Evolutionary conservation across 2,888 invertebrate species (phyloP).

Genomic region (Lithodes maja): DNA sequence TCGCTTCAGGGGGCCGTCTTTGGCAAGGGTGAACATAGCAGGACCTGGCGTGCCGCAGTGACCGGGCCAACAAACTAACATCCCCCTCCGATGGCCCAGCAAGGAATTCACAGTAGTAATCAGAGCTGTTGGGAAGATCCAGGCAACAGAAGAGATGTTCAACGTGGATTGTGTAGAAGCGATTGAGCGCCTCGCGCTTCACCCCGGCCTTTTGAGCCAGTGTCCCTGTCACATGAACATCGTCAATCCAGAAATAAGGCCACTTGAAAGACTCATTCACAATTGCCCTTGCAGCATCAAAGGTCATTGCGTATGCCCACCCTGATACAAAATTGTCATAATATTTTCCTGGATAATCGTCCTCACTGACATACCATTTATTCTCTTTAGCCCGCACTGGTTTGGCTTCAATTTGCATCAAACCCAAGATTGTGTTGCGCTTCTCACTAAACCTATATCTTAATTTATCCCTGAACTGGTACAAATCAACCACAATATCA

Average conservation of each 20-base stretch:
- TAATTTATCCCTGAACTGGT: constrained; percentile 76
- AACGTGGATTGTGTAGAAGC: constrained; percentile 82
- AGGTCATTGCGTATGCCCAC: constrained; percentile 87
- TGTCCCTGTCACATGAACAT: constrained; percentile 89
- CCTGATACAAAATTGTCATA: constrained; percentile 88
- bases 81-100: constrained; percentile 88
- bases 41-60: constrained; percentile 79
- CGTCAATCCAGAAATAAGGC: constrained; percentile 94
- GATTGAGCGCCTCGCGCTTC: constrained; percentile 74
- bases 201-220: constrained; percentile 80
- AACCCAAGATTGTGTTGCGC: constrained; percentile 57
- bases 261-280: constrained; percentile 75
- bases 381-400: constrained; percentile 80
- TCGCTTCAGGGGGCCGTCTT: constrained; percentile 76
- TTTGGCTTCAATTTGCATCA: constrained; percentile 70
- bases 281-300: constrained; percentile 79
- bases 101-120: constrained; percentile 82
- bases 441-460: constrained; percentile 44
- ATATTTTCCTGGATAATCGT: constrained; percentile 79
- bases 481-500: constrained; percentile 84
- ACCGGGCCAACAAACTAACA: constrained; percentile 81
- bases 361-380: constrained; percentile 86
- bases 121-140: constrained; percentile 79
- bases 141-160: constrained; percentile 83
- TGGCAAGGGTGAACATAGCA: constrained; percentile 80